phyloP scores from a whole-genome alignment of 2,888 invertebrate genomes.

The Apamea monoglypha region DNA sequence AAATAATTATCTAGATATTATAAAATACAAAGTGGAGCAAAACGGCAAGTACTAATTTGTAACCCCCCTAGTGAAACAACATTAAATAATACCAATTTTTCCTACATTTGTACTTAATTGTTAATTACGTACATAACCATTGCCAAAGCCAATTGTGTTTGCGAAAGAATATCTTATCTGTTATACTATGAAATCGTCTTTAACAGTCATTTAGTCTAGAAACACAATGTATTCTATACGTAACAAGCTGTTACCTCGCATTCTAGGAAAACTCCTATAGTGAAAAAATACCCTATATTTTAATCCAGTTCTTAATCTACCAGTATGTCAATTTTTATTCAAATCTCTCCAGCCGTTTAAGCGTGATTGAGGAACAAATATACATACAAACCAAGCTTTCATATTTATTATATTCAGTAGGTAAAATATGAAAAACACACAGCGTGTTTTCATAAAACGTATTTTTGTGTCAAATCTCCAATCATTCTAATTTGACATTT shows the following conservation, averaged over 20 bases:
- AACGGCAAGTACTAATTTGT: background rate
- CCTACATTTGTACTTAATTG: constrained; percentile 4
- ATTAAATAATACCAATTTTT: constrained; percentile 4
- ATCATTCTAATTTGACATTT: constrained; percentile 35
- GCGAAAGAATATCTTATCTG: background rate
- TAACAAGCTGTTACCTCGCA: background rate
- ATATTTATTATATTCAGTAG: background rate
- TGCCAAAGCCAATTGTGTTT: constrained; percentile 12
- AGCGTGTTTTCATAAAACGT: background rate
- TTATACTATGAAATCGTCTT: background rate
- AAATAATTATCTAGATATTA: too few species aligned
- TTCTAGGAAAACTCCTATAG: background rate
- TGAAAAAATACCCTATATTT: constrained; percentile 8
- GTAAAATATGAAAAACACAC: background rate
- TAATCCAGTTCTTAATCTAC: background rate
- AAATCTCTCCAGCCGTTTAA: background rate
- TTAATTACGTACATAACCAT: constrained; percentile 6
- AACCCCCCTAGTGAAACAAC: background rate
- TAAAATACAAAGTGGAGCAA: background rate
- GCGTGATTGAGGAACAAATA: too few species aligned
- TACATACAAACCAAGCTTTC: too few species aligned
- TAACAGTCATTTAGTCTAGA: background rate
- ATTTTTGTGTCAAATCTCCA: background rate
- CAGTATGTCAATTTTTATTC: background rate
- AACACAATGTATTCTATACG: background rate